Percentiles rank a stretch among this genome's conserved stretches.
Evolutionary conservation across 2,797 vertebrate species (phyloP).

Genomic region (Thalassophryne amazonica): DNA sequence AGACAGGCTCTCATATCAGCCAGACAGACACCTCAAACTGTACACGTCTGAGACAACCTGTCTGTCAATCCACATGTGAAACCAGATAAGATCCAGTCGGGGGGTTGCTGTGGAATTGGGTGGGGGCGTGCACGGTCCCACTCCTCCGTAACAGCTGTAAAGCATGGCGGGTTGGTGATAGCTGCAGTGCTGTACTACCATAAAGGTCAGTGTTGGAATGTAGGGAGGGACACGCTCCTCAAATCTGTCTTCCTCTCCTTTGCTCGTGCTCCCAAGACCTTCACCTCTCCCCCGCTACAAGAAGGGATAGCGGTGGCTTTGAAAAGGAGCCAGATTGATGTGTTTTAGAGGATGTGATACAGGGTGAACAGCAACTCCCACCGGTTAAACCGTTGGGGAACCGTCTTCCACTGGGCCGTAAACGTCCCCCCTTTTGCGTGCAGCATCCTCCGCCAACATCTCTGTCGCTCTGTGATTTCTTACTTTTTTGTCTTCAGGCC

Average conservation of each 20-base stretch:
- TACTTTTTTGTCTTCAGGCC: slow-evolving; percentile 25
- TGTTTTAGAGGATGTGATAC: slow-evolving; percentile 63
- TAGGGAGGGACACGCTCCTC: slow-evolving; percentile 59
- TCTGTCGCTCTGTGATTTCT: slow-evolving; percentile 58
- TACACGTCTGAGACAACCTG: slow-evolving; percentile 53
- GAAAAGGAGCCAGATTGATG: slow-evolving; percentile 65
- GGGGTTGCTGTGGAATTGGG: slow-evolving; percentile 22
- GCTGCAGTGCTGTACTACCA: slow-evolving; percentile 46
- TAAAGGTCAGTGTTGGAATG: slow-evolving; percentile 69
- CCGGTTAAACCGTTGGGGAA: slow-evolving; percentile 42
- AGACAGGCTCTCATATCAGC: slow-evolving; percentile 59
- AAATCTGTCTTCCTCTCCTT: slow-evolving; percentile 60
- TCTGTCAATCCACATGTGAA: slow-evolving; percentile 47
- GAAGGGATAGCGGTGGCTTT: slow-evolving; percentile 40
- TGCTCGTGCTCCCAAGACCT: slow-evolving; percentile 50
- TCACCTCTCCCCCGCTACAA: slow-evolving; percentile 33
- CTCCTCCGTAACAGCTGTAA: slow-evolving; percentile 38
- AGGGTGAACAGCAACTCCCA: slow-evolving; percentile 57
- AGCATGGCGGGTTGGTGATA: slow-evolving; percentile 61
- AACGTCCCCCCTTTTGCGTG: background rate
- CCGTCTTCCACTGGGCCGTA: slow-evolving; percentile 23
- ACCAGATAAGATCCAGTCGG: slow-evolving; percentile 39
- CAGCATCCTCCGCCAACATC: slow-evolving; percentile 24
- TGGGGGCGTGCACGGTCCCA: slow-evolving; percentile 51
- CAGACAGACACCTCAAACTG: slow-evolving; percentile 62